Conservation (phyloP, 1,140 invertebrate species). For the Spodoptera litura region DNA sequence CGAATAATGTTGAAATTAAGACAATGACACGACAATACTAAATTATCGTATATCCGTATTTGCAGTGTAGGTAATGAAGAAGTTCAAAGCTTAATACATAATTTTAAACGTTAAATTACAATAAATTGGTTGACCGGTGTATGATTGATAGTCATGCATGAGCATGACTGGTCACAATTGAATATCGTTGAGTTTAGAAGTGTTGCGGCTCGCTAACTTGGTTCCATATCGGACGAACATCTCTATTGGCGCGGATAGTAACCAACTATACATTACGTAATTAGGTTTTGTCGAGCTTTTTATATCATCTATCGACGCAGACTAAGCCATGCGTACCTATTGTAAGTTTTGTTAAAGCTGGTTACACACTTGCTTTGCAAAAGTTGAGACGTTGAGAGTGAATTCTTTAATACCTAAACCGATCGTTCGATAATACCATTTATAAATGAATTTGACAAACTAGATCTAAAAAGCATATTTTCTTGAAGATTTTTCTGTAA, state of each 20-base stretch:
- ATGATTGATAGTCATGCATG: slow-evolving; percentile 46
- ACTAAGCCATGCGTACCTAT: slow-evolving; percentile 47
- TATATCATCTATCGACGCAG: slow-evolving; percentile 47
- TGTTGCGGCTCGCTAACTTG: slow-evolving; percentile 31
- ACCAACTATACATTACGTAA: slow-evolving; percentile 46
- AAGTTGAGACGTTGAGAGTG: too few species aligned
- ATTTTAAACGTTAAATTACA: slow-evolving; percentile 22
- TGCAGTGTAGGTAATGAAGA: background rate
- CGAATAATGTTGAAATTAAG: too few species aligned
- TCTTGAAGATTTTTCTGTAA: too few species aligned
- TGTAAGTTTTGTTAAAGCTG: slow-evolving; percentile 21
- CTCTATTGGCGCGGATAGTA: slow-evolving; percentile 38
- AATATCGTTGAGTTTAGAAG: slow-evolving; percentile 40
- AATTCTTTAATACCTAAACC: too few species aligned
- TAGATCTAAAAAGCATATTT: too few species aligned
- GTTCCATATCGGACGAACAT: slow-evolving; percentile 8
- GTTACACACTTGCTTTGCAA: background rate
- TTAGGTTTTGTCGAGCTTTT: slow-evolving; percentile 52
- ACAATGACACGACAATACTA: slow-evolving; percentile 1
- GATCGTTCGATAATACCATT: too few species aligned
- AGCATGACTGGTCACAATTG: slow-evolving; percentile 39
- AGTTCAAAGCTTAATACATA: slow-evolving; percentile 10
- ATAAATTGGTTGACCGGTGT: slow-evolving; percentile 34
- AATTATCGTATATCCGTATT: background rate
- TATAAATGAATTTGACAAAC: too few species aligned